Base-by-base conservation (phyloP, 2,797 vertebrate genomes). In the Danionella dracula region DNA sequence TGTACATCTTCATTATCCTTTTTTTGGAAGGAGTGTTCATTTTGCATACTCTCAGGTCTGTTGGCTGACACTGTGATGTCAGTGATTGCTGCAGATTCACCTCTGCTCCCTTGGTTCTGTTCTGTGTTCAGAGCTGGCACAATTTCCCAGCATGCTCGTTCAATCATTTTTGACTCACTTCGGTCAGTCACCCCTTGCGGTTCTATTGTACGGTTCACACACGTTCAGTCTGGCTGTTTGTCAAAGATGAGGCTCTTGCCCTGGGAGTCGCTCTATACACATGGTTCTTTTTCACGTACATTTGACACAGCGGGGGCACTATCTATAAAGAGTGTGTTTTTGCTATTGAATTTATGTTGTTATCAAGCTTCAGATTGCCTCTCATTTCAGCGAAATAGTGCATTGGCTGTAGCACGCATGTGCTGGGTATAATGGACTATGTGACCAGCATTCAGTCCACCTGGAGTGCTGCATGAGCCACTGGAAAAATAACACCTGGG, bases 121-220 rank as follows among this genome's bases (percentile, higher is more conserved):
- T 62, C 27, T 1, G 17, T 56, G 34, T 41, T 64, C 55, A 58
- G 48, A 51, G 53, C n/a, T 34, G 61, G 38, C 61, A 59, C 42
- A 51, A 58, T 65, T 34, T 51, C 46, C 46, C 68, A 71, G 61
- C 68, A 59, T 71, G 68, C 21, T 37, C 31, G 3, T 71, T 71
- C 61, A 65, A 38, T 65, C 50, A 66, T 51, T 45, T 32, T 32
- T 21, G 23, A 37, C 40, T 49, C 62, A 57, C 46, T 50, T 17
- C 31, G 69, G 61, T 46, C 54, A 38, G 42, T 58, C 64, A 58
- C 54, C 62, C 54, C 46, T 71, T 1, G 12, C 27, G 55, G 48
- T 66, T 59, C 61, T 21, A 38, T 58, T 58, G 45, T 46, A 17
- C 10, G 10, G 46, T 31, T 71, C 61, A 44, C 68, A 54, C 55